Conservation (phyloP, 2,888 invertebrate genomes). For the Vesta saturnalis region DNA sequence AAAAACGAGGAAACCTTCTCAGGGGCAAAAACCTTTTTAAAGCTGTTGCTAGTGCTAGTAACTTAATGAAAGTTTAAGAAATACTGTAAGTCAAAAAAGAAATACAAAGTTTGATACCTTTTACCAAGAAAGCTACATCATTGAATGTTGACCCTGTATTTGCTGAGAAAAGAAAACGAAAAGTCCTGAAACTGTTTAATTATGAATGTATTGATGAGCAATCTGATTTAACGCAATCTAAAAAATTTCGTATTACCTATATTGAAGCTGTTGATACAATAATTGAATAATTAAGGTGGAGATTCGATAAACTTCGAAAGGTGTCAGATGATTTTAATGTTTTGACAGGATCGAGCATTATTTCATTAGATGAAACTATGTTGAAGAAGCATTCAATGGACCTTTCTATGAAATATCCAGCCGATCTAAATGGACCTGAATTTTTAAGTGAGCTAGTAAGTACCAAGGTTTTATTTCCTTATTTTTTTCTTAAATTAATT, state of each 20-base stretch:
- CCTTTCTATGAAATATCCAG: background rate
- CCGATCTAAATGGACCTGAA: conserved; percentile 1
- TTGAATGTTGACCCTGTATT: conserved; percentile 18
- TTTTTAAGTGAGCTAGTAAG: conserved; percentile 3
- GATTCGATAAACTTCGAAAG: conserved; percentile 5
- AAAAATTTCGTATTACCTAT: conserved; percentile 3
- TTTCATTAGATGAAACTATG: background rate
- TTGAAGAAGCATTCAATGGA: conserved; percentile 5
- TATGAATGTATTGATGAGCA: conserved; percentile 14
- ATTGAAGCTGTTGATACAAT: conserved; percentile 10
- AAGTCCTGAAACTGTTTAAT: conserved; percentile 14
- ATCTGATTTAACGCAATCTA: background rate
- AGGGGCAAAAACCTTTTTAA: background rate
- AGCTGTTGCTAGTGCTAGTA: too few relatives aligned
- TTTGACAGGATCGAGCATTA: conserved; percentile 3
- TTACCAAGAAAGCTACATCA: background rate
- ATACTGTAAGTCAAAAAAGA: too few relatives aligned
- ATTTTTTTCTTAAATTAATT: too few relatives aligned
- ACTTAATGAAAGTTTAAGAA: too few relatives aligned
- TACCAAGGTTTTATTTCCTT: conserved; percentile 4
- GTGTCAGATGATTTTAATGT: background rate
- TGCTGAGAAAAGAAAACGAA: conserved; percentile 11
- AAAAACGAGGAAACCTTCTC: background rate
- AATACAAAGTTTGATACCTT: background rate
- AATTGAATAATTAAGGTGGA: conserved; percentile 13